Evolutionary conservation across 1,140 invertebrate species (phyloP).

Genomic region (Archegozetes longisetosus): DNA sequence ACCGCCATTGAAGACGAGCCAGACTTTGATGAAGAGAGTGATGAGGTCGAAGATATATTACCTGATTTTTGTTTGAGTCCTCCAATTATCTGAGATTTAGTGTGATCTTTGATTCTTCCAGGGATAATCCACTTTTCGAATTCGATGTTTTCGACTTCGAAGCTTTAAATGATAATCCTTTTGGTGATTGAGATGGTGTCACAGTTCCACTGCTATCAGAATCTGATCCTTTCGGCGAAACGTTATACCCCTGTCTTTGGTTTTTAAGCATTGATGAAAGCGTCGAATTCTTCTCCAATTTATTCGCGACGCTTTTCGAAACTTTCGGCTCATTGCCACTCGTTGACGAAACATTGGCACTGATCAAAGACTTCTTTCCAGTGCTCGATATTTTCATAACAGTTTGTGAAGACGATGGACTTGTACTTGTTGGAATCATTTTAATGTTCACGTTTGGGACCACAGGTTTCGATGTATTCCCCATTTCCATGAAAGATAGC

Average conservation of each 20-base stretch:
- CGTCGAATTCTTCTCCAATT: neutral
- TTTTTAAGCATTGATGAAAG: neutral
- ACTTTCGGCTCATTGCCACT: neutral
- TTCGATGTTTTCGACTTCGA: neutral
- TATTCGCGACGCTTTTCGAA: neutral
- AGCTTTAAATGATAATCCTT: neutral
- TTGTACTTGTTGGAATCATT: neutral
- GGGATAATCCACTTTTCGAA: neutral
- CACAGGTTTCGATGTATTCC: neutral
- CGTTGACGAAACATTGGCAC: neutral
- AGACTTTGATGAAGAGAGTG: slow-evolving; percentile 6
- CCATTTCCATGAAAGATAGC: slow-evolving; percentile 3
- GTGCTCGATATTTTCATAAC: neutral
- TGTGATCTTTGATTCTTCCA: neutral
- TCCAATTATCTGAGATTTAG: neutral
- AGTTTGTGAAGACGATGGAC: neutral
- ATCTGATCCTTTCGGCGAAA: neutral
- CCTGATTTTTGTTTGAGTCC: slow-evolving; percentile 2
- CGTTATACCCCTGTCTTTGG: neutral
- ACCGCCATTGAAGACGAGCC: slow-evolving; percentile 5
- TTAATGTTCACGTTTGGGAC: neutral
- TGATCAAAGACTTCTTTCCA: neutral
- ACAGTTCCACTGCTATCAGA: neutral
- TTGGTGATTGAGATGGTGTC: neutral
- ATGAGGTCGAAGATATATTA: slow-evolving; percentile 15